Conservation (phyloP, 2,797 vertebrate species). For the Numenius phaeopus region DNA sequence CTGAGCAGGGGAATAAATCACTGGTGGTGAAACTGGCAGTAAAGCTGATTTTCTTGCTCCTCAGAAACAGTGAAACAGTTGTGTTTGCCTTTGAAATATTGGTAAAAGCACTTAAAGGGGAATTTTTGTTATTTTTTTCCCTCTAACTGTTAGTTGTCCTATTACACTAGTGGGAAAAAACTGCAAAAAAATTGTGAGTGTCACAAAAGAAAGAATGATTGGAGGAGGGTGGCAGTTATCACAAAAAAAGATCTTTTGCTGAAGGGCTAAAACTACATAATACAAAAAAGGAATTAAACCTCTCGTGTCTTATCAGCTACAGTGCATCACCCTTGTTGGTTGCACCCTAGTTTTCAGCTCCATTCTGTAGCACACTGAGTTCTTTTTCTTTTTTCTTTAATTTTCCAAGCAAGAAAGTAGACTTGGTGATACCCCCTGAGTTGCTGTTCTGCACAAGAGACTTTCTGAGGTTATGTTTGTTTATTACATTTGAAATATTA, state of each 20-base stretch:
- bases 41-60: constrained; percentile 10
- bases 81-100: neutral
- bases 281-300: neutral
- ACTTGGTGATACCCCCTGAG: neutral
- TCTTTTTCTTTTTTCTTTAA: neutral
- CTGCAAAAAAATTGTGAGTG: neutral
- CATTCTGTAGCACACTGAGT: neutral
- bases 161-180: neutral
- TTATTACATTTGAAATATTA: neutral
- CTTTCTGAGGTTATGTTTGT: neutral
- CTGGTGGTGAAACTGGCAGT: neutral
- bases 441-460: neutral
- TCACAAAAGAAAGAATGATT: neutral
- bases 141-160: neutral
- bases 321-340: neutral
- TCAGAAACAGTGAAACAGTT: neutral
- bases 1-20: neutral
- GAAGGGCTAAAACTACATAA: neutral
- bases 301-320: neutral
- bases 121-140: neutral
- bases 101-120: neutral
- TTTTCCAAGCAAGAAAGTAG: neutral
- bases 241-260: neutral
- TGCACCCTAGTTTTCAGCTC: neutral
- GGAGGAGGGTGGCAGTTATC: neutral